Percentiles rank a stretch among this genome's conserved stretches.
Evolutionary conservation across 2,113 vertebrate species (phyloP).

Genomic region (Dipodomys spectabilis): DNA sequence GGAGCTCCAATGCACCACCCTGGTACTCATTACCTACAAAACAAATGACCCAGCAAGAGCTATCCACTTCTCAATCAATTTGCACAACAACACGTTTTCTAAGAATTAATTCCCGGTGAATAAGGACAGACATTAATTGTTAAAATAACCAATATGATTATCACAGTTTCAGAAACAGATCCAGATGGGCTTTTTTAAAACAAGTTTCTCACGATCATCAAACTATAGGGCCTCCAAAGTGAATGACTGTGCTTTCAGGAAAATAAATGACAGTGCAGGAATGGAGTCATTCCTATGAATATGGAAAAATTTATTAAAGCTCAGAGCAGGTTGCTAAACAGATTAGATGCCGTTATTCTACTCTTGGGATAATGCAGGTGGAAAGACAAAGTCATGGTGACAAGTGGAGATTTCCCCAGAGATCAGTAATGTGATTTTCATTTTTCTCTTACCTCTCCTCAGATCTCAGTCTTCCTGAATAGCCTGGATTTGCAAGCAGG

Average conservation of each 20-base stretch:
- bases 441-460: background rate
- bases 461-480: too few species aligned
- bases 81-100: background rate
- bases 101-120: slow-evolving; percentile 4
- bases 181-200: too few species aligned
- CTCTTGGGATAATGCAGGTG: background rate
- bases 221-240: background rate
- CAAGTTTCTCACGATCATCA: background rate
- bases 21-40: background rate
- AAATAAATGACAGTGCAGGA: background rate
- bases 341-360: background rate
- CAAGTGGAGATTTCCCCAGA: background rate
- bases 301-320: background rate
- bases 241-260: background rate
- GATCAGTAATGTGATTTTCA: background rate
- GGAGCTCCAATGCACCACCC: background rate
- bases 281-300: background rate
- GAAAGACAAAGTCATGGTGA: background rate
- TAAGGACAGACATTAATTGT: background rate
- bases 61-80: background rate
- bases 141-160: background rate
- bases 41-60: background rate
- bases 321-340: background rate
- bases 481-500: too few species aligned
- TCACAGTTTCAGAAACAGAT: background rate